Conservation (phyloP, 2,113 vertebrate genomes). For the Hippotragus niger region DNA sequence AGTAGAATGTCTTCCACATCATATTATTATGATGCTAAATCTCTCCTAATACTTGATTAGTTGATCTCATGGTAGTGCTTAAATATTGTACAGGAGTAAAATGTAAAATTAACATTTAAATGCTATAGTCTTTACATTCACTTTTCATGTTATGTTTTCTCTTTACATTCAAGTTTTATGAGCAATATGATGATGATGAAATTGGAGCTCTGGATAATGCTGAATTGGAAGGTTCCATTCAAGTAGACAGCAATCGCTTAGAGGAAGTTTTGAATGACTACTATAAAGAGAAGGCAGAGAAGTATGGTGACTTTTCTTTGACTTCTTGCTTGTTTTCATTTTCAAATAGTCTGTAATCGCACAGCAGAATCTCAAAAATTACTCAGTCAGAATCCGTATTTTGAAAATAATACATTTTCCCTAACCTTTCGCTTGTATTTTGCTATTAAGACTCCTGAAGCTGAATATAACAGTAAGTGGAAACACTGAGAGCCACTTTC, state of each 20-base stretch:
- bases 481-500: neutral
- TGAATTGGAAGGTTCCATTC: constrained; percentile 94
- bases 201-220: constrained; percentile 96
- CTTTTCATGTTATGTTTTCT: neutral
- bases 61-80: neutral
- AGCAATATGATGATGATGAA: constrained; percentile 97
- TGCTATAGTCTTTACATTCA: neutral
- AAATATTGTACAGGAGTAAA: neutral
- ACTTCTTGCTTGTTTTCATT: neutral
- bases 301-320: constrained; percentile 81
- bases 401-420: neutral
- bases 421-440: neutral
- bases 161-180: constrained; percentile 88
- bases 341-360: neutral
- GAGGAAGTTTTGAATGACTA: constrained; percentile 93
- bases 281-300: constrained; percentile 89
- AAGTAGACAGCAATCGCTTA: constrained; percentile 87
- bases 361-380: neutral
- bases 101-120: neutral
- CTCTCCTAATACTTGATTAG: neutral
- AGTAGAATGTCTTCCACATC: neutral
- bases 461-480: neutral
- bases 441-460: neutral
- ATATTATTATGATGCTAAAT: neutral
- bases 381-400: neutral